Evolutionary conservation across 2,888 invertebrate genomes (phyloP).

Genomic region (Drosophila birchii): DNA sequence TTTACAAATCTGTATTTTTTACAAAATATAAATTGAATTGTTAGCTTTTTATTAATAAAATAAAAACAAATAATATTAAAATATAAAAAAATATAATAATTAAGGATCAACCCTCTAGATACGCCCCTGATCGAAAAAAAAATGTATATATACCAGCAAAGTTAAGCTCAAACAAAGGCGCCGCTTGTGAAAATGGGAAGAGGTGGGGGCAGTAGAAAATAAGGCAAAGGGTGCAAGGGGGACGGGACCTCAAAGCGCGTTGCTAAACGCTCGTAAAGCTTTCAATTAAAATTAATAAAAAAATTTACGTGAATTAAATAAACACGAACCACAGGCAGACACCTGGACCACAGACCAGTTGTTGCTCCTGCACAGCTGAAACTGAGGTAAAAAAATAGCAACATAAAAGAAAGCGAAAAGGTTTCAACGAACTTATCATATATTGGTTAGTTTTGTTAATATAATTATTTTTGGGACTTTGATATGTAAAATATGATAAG

Average conservation of each 20-base stretch:
- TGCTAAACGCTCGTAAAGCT: conserved; percentile 70
- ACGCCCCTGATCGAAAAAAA: conserved; percentile 8
- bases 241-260: conserved; percentile 27
- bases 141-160: conserved; percentile 23
- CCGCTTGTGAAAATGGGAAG: conserved; percentile 8
- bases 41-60: neutral
- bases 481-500: too few relatives aligned
- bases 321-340: conserved; percentile 50
- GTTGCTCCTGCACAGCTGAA: conserved; percentile 10
- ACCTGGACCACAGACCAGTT: neutral
- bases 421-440: neutral
- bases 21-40: neutral
- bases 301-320: conserved; percentile 79
- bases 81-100: neutral
- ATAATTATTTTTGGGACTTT: neutral
- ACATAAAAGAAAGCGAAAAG: neutral
- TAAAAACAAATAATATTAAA: conserved; percentile 3
- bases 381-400: neutral
- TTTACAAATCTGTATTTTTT: neutral
- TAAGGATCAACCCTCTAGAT: neutral
- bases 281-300: conserved; percentile 81
- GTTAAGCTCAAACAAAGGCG: conserved; percentile 69
- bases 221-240: neutral
- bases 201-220: neutral
- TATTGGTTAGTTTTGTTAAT: neutral